Conservation (phyloP, 2,797 vertebrate species). For the Cryptoprocta ferox region DNA sequence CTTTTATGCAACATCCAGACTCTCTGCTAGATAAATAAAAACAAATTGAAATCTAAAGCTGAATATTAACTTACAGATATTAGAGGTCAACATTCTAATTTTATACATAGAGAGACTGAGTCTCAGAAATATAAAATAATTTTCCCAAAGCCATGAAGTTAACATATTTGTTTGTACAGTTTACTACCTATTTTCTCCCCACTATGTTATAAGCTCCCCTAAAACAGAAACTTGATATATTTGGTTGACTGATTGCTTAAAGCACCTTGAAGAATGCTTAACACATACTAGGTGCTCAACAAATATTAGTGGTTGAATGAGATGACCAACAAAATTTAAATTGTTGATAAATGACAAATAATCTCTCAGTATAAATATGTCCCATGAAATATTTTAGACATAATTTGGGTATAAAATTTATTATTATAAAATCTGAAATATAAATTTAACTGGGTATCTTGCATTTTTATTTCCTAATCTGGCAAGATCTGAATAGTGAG, state of each 20-base stretch:
- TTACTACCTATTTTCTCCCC: neutral
- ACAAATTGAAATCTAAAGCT: conserved; percentile 10
- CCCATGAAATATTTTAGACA: neutral
- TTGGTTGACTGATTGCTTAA: neutral
- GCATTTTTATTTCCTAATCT: conserved; percentile 24
- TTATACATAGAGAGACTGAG: neutral
- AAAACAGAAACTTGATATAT: neutral
- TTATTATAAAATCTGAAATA: conserved; percentile 31
- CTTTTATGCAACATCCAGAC: neutral
- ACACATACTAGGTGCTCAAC: neutral
- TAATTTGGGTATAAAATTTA: neutral
- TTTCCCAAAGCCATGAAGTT: conserved; percentile 20
- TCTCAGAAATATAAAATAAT: conserved; percentile 27
- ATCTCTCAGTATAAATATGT: neutral
- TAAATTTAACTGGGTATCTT: neutral
- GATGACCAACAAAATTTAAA: neutral
- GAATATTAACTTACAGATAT: neutral
- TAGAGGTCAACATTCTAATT: conserved; percentile 3
- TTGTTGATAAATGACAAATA: neutral
- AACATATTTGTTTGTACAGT: neutral
- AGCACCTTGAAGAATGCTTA: neutral
- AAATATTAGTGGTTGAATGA: neutral
- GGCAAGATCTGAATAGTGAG: neutral
- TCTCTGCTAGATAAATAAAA: neutral
- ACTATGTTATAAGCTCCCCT: neutral